Percentiles rank a stretch among this genome's conserved stretches.
Conservation (phyloP, 2,797 vertebrate genomes). For the Manis javanica region DNA sequence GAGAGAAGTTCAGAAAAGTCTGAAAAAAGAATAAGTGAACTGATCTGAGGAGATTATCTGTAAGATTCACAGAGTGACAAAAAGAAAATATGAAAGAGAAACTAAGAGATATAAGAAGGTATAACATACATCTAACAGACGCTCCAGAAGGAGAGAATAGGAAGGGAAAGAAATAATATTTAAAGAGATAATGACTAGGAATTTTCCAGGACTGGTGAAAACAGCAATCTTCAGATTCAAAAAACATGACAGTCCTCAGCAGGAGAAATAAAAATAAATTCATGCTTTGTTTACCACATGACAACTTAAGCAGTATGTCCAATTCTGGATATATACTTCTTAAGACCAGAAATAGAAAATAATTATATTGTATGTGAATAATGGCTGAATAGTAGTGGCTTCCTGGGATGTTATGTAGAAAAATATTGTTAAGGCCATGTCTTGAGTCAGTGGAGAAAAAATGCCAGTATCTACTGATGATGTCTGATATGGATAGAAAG, state of each 20-base stretch:
- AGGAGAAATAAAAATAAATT: background rate
- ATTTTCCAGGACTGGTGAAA: background rate
- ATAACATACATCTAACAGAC: background rate
- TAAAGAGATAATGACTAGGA: background rate
- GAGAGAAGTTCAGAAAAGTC: background rate
- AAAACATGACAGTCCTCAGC: background rate
- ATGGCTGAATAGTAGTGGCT: background rate
- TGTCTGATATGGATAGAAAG: background rate
- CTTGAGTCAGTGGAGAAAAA: background rate
- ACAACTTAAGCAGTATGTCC: background rate
- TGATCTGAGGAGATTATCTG: background rate
- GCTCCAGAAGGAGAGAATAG: background rate
- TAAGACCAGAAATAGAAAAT: background rate
- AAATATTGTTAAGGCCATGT: background rate
- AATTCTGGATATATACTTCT: conserved; percentile 8
- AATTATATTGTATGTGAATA: background rate
- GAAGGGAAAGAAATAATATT: background rate
- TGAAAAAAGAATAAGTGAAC: conserved; percentile 22
- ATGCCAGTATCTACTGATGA: background rate
- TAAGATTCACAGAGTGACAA: background rate
- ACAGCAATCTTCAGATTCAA: background rate
- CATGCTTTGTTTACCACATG: background rate
- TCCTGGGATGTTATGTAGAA: background rate
- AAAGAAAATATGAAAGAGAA: background rate
- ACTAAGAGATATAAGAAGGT: background rate